These are phyloP conservation scores for Ptychodera flava DNA, from an alignment of 35 echinoderm and acorn worm species.

Conservation along the genomic window DNA sequence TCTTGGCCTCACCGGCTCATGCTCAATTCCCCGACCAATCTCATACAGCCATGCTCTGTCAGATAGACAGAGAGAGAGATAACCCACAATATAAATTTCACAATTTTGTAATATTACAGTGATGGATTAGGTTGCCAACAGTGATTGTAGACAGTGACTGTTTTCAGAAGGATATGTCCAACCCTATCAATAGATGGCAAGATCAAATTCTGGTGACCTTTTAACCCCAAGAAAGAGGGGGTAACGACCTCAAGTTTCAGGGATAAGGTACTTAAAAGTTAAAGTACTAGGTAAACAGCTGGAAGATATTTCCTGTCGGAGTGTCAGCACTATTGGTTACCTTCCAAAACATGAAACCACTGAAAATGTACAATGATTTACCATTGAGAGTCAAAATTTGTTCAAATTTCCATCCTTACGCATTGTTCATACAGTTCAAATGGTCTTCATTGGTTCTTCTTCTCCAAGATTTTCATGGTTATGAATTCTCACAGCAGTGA, in stretches of 20 bases:
- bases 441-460: too few species aligned
- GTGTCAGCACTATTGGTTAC: too few species aligned
- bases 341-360: too few species aligned
- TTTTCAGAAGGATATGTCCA: background rate
- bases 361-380: too few species aligned
- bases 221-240: background rate
- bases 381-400: too few species aligned
- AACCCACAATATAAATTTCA: background rate
- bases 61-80: background rate
- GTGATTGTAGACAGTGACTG: background rate
- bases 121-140: background rate
- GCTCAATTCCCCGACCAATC: constrained; percentile 70
- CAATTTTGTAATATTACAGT: background rate
- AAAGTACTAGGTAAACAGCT: too few species aligned
- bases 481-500: too few species aligned
- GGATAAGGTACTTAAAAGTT: too few species aligned
- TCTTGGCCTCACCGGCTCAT: constrained; percentile 85
- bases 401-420: too few species aligned
- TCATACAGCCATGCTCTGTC: constrained; percentile 79
- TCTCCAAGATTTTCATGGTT: too few species aligned
- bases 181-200: background rate
- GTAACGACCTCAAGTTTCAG: background rate
- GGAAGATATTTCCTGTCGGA: too few species aligned
- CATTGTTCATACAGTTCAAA: too few species aligned
- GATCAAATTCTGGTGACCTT: background rate